Percentiles rank a stretch among this genome's conserved stretches.
Evolutionary conservation across 23 tunicate genomes (phyloP).

Genomic region (Styela clava): DNA sequence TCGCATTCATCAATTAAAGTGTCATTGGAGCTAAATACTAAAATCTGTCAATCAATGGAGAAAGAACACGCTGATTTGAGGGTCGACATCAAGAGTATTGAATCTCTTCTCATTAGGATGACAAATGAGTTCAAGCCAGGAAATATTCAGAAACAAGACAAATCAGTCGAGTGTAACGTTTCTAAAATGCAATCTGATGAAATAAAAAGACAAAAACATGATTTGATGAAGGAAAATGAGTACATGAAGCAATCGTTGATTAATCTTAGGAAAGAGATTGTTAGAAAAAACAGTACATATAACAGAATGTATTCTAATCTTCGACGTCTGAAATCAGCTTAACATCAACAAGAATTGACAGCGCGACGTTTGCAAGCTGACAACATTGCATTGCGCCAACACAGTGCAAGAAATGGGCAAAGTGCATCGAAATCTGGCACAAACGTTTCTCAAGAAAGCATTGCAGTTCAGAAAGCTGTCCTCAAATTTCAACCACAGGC

Average conservation of each 20-base stretch:
- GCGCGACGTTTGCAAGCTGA: conserved; percentile 14
- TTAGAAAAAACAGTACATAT: not conserved
- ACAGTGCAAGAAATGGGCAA: not conserved
- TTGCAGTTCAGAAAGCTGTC: not conserved
- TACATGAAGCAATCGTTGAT: not conserved
- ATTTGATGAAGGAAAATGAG: not conserved
- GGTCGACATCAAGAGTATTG: not conserved
- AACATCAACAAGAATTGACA: conserved; percentile 20
- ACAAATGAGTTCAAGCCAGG: no score
- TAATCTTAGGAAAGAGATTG: not conserved
- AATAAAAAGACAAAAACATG: no score
- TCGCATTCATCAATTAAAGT: no score
- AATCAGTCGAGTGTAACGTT: not conserved
- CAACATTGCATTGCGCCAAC: not conserved
- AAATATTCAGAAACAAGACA: no score
- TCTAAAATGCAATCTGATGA: not conserved
- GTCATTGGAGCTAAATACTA: no score
- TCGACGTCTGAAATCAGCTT: conserved; percentile 5
- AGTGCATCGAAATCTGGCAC: not conserved
- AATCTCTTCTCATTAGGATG: no score
- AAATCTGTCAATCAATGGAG: no score
- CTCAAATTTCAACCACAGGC: not conserved
- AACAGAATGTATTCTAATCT: not conserved
- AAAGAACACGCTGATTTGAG: no score
- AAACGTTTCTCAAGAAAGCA: not conserved